Percentiles rank a stretch among this genome's conserved stretches.
phyloP scores from a whole-genome alignment of 2,888 invertebrate species.

The Caenorhabditis angaria region DNA sequence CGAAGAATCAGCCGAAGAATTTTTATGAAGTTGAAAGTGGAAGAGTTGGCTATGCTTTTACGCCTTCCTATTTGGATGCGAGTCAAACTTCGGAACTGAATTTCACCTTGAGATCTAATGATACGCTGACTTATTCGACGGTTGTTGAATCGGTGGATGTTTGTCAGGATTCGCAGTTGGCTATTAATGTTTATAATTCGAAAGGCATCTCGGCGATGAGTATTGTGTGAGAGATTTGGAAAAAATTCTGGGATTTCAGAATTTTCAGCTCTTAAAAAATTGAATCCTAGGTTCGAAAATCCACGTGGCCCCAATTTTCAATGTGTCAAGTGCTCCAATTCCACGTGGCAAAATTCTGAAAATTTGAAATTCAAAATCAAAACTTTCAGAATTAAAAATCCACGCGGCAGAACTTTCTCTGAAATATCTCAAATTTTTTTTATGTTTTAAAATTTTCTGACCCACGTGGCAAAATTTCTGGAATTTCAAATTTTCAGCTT shows the following conservation, averaged over 20 bases:
- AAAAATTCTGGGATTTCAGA: not conserved
- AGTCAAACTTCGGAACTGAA: conserved; percentile 15
- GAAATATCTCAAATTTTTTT: not conserved
- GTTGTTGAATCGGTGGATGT: conserved; percentile 34
- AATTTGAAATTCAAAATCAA: too few species aligned
- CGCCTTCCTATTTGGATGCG: conserved; percentile 27
- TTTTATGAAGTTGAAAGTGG: conserved; percentile 19
- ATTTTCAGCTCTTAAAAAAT: not conserved
- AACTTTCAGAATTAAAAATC: too few species aligned
- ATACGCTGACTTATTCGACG: conserved; percentile 24
- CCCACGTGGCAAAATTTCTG: too few species aligned
- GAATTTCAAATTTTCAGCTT: too few species aligned
- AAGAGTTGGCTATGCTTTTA: conserved; percentile 31
- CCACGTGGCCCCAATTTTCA: too few species aligned
- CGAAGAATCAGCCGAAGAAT: conserved; percentile 23
- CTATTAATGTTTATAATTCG: conserved; percentile 28
- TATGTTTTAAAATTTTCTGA: not conserved
- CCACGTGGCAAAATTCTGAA: too few species aligned
- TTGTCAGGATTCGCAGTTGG: conserved; percentile 17
- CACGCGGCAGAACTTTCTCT: too few species aligned
- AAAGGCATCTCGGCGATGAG: conserved; percentile 32
- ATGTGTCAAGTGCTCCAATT: too few species aligned
- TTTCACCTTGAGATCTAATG: conserved; percentile 26
- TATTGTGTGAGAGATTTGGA: conserved; percentile 16
- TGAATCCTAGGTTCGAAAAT: too few species aligned